Evolutionary conservation across 2,113 vertebrate species (phyloP).

Genomic region (Symphodus melops): DNA sequence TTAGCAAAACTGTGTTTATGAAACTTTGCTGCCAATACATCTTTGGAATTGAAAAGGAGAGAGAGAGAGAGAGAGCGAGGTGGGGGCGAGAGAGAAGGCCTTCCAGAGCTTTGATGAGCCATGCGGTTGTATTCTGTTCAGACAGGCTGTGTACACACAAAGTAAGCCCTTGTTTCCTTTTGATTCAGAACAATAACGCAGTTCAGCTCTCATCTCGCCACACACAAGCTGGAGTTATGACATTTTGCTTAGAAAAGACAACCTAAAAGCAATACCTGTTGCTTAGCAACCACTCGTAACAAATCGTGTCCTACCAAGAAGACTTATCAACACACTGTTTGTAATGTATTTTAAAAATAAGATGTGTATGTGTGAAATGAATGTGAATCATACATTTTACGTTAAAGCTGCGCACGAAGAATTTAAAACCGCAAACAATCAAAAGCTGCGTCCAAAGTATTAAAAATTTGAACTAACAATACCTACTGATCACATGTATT

Average conservation of each 20-base stretch:
- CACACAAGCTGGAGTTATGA: conserved; percentile 26
- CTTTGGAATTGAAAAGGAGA: not conserved
- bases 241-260: conserved; percentile 30
- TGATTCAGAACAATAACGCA: conserved; percentile 25
- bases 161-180: not conserved
- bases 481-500: too few relatives aligned
- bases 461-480: too few relatives aligned
- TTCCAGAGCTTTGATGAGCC: conserved; percentile 10
- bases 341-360: too few relatives aligned
- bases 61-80: too few relatives aligned
- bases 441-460: too few relatives aligned
- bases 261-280: not conserved
- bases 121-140: not conserved
- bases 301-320: too few relatives aligned
- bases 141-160: conserved; percentile 11
- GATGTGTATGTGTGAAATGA: too few relatives aligned
- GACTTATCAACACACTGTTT: too few relatives aligned
- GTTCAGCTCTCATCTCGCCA: conserved; percentile 36
- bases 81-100: not conserved
- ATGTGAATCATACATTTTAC: too few relatives aligned
- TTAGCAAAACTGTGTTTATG: not conserved
- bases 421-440: too few relatives aligned
- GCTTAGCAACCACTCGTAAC: not conserved
- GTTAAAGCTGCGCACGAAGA: too few relatives aligned
- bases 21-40: not conserved